Percentiles rank a stretch among this genome's conserved stretches.
phyloP scores from a whole-genome alignment of 2,113 vertebrate genomes.

The Strigops habroptila region DNA sequence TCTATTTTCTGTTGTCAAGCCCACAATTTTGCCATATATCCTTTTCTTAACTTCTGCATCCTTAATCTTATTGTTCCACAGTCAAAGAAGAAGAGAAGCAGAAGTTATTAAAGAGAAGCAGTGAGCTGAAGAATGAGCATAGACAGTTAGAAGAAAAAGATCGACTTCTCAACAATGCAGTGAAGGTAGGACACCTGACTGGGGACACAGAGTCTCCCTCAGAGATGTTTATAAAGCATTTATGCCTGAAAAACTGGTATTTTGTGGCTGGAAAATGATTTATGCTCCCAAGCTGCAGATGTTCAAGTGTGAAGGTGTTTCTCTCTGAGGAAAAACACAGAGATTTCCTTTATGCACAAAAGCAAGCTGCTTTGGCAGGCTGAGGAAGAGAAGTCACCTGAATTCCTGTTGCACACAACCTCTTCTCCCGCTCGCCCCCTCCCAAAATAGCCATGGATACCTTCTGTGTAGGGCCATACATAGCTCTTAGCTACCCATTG shows the following conservation, averaged over 20 bases:
- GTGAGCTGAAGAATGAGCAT: conserved; percentile 86
- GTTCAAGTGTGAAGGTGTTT: background rate
- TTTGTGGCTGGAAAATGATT: background rate
- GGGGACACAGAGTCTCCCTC: background rate
- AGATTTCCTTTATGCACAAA: background rate
- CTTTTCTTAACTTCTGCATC: background rate
- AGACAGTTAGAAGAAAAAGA: conserved; percentile 88
- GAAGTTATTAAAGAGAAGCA: conserved; percentile 85
- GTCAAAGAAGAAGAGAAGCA: conserved; percentile 94
- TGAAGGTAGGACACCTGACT: conserved; percentile 75
- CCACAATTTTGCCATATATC: background rate
- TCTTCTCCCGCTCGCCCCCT: background rate
- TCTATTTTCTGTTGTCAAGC: background rate
- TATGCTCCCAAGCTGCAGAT: background rate
- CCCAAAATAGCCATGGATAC: background rate
- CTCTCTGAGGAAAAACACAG: background rate
- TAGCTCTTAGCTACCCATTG: background rate
- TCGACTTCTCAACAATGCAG: conserved; percentile 79
- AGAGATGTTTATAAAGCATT: background rate
- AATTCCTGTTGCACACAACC: background rate
- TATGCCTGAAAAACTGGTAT: background rate
- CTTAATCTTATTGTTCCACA: conserved; percentile 53
- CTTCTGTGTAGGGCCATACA: background rate
- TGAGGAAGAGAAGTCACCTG: background rate
- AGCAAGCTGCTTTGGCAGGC: background rate